Evolutionary conservation across 2,888 invertebrate genomes (phyloP).

Genomic region (Leptarthrus brevirostris): DNA sequence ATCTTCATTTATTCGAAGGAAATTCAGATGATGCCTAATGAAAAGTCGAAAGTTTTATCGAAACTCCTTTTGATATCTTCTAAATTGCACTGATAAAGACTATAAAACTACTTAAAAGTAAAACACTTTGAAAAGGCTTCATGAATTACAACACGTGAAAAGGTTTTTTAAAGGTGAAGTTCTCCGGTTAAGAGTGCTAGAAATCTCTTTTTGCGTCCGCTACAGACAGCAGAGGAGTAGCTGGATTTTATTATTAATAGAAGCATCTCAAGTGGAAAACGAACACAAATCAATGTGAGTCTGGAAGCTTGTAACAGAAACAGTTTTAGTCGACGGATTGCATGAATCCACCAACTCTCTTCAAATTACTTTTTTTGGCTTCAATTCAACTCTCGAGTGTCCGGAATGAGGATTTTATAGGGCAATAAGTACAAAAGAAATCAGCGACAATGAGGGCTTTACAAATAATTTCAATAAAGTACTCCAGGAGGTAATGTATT

Average conservation of each 20-base stretch:
- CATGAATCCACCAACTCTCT: background rate
- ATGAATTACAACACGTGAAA: conserved; percentile 8
- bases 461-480: conserved; percentile 55
- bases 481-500: conserved; percentile 54
- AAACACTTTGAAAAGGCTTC: conserved; percentile 47
- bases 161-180: background rate
- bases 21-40: background rate
- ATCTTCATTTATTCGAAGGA: conserved; percentile 8
- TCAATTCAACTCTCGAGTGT: conserved; percentile 49
- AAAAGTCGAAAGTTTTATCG: background rate
- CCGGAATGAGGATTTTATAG: conserved; percentile 52
- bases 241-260: conserved; percentile 29
- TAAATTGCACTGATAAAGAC: conserved; percentile 51
- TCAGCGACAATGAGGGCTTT: conserved; percentile 56
- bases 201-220: background rate
- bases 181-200: background rate
- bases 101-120: conserved; percentile 51
- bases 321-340: background rate
- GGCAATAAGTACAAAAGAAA: conserved; percentile 55
- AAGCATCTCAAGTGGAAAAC: conserved; percentile 29
- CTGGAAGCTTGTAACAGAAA: conserved; percentile 17
- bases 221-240: background rate
- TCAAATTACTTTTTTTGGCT: background rate
- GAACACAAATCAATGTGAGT: conserved; percentile 27
- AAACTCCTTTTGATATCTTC: conserved; percentile 35